Evolutionary conservation across 1,140 invertebrate genomes (phyloP).

Genomic region (Aphaenogaster floridana): DNA sequence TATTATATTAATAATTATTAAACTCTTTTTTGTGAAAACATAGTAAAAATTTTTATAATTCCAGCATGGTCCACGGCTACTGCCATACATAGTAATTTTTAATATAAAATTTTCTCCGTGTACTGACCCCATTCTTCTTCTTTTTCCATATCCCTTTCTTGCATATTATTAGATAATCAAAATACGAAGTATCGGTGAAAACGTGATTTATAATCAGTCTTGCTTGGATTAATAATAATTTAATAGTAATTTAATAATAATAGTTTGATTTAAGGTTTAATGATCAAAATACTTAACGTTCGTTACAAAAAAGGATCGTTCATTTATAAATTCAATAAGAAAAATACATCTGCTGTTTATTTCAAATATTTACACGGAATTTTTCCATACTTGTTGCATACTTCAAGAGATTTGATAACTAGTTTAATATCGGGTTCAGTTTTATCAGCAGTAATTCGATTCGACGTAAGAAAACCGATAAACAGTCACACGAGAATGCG

Average conservation of each 20-base stretch:
- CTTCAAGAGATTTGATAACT: conserved; percentile 30
- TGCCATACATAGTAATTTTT: too few relatives aligned
- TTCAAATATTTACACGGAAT: conserved; percentile 47
- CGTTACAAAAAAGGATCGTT: background rate
- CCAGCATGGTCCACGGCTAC: too few relatives aligned
- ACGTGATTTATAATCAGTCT: conserved; percentile 1
- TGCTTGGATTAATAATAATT: background rate
- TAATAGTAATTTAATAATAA: background rate
- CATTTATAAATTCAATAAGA: background rate
- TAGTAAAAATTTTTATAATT: too few relatives aligned
- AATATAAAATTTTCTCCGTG: too few relatives aligned
- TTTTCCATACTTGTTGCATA: conserved; percentile 16
- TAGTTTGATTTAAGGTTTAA: background rate
- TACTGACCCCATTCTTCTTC: background rate
- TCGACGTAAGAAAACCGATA: conserved; percentile 59
- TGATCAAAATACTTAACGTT: conserved; percentile 11
- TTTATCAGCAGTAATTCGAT: conserved; percentile 72
- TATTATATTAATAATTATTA: too few relatives aligned
- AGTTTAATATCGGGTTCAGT: conserved; percentile 44
- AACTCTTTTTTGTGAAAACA: too few relatives aligned
- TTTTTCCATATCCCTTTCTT: background rate
- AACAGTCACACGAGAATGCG: conserved; percentile 32
- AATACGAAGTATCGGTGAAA: background rate
- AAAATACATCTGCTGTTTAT: conserved; percentile 5
- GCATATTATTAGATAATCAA: background rate